These are phyloP conservation scores for Dendroctonus valens DNA, from an alignment of 1,140 invertebrate species.

Conservation along the genomic window DNA sequence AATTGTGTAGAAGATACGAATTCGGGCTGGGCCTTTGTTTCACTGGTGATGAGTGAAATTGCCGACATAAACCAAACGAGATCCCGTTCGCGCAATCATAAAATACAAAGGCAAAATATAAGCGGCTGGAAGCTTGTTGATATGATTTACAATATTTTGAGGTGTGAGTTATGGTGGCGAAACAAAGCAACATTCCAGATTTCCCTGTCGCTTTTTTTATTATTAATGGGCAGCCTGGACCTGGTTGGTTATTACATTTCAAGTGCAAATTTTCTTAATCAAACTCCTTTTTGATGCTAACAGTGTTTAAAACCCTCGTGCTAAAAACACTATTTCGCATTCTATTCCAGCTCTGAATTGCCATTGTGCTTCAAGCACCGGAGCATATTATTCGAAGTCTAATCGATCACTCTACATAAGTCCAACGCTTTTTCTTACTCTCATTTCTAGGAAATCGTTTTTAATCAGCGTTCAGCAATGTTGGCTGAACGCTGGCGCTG, in stretches of 20 bases:
- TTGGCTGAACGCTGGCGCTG: neutral
- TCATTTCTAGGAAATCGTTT: no score
- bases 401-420: no score
- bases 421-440: no score
- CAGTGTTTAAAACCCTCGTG: no score
- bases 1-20: constrained; percentile 1
- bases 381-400: no score
- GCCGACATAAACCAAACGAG: constrained; percentile 6
- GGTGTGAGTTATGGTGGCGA: constrained; percentile 10
- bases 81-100: constrained; percentile 12
- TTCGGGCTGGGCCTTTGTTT: constrained; percentile 3
- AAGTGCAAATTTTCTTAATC: no score
- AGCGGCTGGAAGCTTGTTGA: constrained; percentile 5
- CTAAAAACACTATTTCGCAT: no score
- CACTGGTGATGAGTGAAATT: neutral
- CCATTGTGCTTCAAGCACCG: neutral
- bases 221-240: no score
- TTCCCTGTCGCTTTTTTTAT: no score
- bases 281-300: no score
- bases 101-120: constrained; percentile 14
- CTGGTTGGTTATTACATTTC: no score
- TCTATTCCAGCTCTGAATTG: neutral
- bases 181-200: constrained; percentile 6
- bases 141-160: constrained; percentile 14
- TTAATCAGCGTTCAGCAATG: no score